Base-by-base conservation (phyloP, 2,113 vertebrate species). In the Oncorhynchus mykiss region DNA sequence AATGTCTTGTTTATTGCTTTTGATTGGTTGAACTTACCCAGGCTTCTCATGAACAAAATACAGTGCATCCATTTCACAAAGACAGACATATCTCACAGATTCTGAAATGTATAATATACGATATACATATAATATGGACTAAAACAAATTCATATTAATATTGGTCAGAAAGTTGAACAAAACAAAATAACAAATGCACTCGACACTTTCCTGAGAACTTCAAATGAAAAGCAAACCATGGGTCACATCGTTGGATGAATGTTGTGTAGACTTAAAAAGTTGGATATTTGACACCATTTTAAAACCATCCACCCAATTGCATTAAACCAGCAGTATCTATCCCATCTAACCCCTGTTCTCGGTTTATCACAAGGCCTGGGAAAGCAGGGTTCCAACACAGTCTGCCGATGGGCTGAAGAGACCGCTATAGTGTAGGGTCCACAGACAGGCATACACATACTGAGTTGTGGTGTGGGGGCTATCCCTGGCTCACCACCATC, bases 151-250 rank as follows among this genome's bases (percentile, higher is more conserved):
- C 5, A 71, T 67, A 67, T 71, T 48, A 60, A 45, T 70, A 82
- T 73, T 81, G 80, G 75, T 81, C 74, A 73, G 75, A 80, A 78
- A 49, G 71, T 83, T 74, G 82, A 27, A 65, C 78, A 29, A 77
- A 70, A 25, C 14, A 62, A 22, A 13, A 67, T 3, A n/a, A 34
- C 29, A 18, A 68, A 75, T 39, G 59, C 70, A 86, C 66, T 80
- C 27, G 34, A 87, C 81, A 85, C 81, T 77, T 91, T 92, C 93
- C 92, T 92, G 92, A 93, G 91, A 86, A 89, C 85, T 86, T 81
- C 73, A 75, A 84, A 84, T 78, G 71, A 69, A 80, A 84, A 85
- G 84, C 80, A 80, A 80, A 86, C 76, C 81, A 86, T 80, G 80
- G 88, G 84, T 84, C 85, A 84, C 80, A 80, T 81, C 73, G 29